A percentile compares a stretch with the other conserved stretches of the same genome.
These are phyloP conservation scores for Drosophila mercatorum DNA, from an alignment of 2,888 invertebrate species.

Conservation along the genomic window DNA sequence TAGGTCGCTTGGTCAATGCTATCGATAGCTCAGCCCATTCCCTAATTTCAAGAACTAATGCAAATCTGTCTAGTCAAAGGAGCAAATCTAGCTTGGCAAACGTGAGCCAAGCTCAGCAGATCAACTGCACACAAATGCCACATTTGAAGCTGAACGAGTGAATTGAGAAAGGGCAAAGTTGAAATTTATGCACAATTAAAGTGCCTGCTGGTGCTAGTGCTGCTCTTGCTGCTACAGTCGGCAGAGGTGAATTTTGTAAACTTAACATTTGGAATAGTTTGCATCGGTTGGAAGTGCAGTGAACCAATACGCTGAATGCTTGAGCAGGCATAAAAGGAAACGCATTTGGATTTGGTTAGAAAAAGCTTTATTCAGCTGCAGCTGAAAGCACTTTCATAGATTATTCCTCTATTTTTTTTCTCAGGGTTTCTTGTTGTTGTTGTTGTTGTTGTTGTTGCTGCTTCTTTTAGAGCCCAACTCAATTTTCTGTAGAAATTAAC, in stretches of 20 bases:
- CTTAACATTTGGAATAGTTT: conserved; percentile 9
- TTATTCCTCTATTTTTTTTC: conserved; percentile 32
- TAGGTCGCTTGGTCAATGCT: too few species aligned
- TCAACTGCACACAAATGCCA: conserved; percentile 6
- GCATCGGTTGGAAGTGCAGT: conserved; percentile 16
- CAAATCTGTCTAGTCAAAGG: neutral
- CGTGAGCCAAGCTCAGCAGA: neutral
- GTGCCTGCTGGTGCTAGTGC: neutral
- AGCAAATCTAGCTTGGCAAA: neutral
- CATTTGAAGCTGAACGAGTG: neutral
- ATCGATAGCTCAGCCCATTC: too few species aligned
- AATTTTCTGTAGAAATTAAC: conserved; percentile 55
- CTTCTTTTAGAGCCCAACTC: conserved; percentile 37
- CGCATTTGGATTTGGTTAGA: conserved; percentile 26
- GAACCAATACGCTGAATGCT: conserved; percentile 15
- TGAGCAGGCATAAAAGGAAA: conserved; percentile 28
- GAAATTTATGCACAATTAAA: conserved; percentile 23
- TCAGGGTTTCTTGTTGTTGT: neutral
- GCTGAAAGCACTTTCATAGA: conserved; percentile 52
- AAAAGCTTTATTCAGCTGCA: conserved; percentile 5
- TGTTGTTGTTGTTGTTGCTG: neutral
- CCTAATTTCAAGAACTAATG: neutral
- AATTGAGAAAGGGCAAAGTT: conserved; percentile 1
- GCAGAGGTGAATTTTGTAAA: conserved; percentile 11
- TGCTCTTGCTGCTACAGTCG: neutral